Base-by-base conservation (phyloP, 2,113 vertebrate genomes). In the Anhinga rufa region DNA sequence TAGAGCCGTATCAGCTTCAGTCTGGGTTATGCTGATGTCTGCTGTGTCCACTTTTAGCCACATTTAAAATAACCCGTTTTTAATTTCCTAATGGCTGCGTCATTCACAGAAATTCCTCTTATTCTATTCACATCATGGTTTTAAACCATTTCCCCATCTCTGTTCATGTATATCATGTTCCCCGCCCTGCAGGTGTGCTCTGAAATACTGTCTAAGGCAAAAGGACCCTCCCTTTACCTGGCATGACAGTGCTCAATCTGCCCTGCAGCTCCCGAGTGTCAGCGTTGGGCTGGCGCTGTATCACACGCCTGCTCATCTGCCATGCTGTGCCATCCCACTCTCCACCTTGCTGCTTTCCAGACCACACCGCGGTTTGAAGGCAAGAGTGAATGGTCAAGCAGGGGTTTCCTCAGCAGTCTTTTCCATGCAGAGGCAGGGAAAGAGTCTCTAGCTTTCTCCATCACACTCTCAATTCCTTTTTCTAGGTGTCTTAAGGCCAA, bases 281-380 rank as follows among this genome's bases (percentile, higher is more conserved):
- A 2, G 42, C 0, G 0, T 7, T 52, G 25, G 42, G 82, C 70
- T 4, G 7, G 55, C 0, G 7, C 34, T 36, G 82, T 58, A 32
- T 44, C 61, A 68, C 0, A 0, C 2, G 1, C 20, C 24, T 1
- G 4, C 19, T 34, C 0, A 0, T 38, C 42, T 64, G 44, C 44
- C 0, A 2, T 5, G 12, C 74, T 55, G 34, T 2, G 2, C 38
- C 1, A 3, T 16, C 21, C 34, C 17, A 13, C 42, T 42, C 57
- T 29, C 61, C n/a, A 46, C 9, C 32, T 24, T 8, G 1, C 31
- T 7, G 9, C n/a, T 32, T 70, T 34, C 42, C 75, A 85, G 82
- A 58, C 31, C 31, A 49, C 51, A 8, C 13, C 2, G 26, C 7
- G 7, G 29, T 28, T 38, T 54, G 58, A 81, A 92, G 32, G 20